A percentile compares a stretch with the other conserved stretches of the same genome.
Conservation (phyloP, 2,113 vertebrate genomes). For the Pluvianellus socialis region DNA sequence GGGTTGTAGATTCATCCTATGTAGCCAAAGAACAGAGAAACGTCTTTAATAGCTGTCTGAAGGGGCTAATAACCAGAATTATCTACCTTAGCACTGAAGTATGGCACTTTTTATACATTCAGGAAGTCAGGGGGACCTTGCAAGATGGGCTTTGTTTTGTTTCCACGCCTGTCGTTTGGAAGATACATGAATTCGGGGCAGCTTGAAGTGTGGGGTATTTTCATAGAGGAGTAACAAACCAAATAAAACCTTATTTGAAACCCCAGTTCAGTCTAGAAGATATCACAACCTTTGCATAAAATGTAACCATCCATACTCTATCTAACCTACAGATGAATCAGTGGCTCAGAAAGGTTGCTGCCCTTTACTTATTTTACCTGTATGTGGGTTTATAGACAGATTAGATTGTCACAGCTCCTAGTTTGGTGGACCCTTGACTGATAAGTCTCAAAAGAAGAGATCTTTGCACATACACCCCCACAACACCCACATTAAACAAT, state of each 20-base stretch:
- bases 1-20: neutral
- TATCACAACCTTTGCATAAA: neutral
- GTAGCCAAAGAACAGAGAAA: neutral
- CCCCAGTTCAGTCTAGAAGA: neutral
- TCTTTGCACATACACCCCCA: neutral
- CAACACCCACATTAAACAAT: neutral
- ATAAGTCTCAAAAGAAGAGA: neutral
- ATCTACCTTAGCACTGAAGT: neutral
- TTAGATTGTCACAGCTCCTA: neutral
- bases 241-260: neutral
- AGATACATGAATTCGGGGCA: neutral
- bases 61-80: neutral
- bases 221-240: neutral
- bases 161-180: neutral
- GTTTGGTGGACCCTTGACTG: neutral
- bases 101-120: accelerated
- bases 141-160: neutral
- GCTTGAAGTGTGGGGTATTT: neutral
- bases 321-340: neutral
- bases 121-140: neutral
- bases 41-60: neutral
- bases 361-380: neutral
- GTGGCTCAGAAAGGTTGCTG: neutral
- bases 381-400: neutral
- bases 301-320: neutral